Evolutionary conservation across 1,140 invertebrate species (phyloP).

Genomic region (Patella vulgata): DNA sequence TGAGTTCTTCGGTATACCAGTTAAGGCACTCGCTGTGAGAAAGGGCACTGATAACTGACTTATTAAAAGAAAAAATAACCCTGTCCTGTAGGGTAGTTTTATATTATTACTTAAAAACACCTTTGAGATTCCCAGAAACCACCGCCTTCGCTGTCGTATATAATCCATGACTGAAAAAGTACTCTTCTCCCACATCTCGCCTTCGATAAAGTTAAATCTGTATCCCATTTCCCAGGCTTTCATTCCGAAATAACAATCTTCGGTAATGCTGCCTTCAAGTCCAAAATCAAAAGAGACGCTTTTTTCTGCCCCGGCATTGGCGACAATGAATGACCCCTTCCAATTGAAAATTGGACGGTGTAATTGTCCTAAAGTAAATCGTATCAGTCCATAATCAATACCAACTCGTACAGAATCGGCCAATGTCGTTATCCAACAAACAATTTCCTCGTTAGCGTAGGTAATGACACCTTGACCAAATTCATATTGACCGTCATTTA

Average conservation of each 20-base stretch:
- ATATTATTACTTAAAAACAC: constrained; percentile 91
- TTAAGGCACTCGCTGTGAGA: no score
- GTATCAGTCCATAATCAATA: constrained; percentile 90
- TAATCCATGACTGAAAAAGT: constrained; percentile 96
- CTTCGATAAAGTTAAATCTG: constrained; percentile 60
- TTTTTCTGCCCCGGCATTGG: constrained; percentile 85
- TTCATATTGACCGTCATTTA: constrained; percentile 97
- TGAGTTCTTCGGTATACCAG: no score
- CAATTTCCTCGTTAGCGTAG: no score
- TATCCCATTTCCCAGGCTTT: constrained; percentile 75
- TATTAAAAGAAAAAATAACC: no score
- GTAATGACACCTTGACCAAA: no score
- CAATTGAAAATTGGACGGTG: constrained; percentile 96
- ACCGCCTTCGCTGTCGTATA: constrained; percentile 93
- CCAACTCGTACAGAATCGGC: constrained; percentile 95
- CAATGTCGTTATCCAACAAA: constrained; percentile 95
- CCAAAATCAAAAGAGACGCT: constrained; percentile 95
- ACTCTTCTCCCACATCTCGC: constrained; percentile 98
- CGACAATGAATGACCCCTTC: constrained; percentile 75
- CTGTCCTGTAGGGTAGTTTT: constrained; percentile 83
- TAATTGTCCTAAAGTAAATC: constrained; percentile 92
- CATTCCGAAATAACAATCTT: constrained; percentile 98
- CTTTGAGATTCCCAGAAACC: constrained; percentile 95
- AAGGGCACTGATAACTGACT: no score
- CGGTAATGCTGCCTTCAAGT: constrained; percentile 90